Evolutionary conservation across 2,113 vertebrate species (phyloP).

Genomic region (Indicator maculatus): DNA sequence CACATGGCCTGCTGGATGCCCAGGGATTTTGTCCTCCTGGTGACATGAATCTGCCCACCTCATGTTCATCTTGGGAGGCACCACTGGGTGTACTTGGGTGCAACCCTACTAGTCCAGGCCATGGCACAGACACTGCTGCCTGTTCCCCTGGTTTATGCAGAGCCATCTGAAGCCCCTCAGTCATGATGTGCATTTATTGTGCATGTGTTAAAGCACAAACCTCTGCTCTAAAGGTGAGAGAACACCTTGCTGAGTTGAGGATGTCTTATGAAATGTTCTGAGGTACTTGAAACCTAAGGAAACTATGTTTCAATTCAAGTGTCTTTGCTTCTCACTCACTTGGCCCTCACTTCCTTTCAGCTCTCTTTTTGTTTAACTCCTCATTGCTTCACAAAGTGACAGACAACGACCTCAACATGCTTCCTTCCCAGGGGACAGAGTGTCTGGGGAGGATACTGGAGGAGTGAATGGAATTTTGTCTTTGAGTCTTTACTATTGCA

Average conservation of each 20-base stretch:
- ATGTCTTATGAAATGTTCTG: not conserved
- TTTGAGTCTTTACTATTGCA: not conserved
- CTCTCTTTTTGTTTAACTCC: not conserved
- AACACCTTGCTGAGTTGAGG: not conserved
- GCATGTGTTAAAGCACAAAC: not conserved
- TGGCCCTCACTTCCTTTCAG: not conserved
- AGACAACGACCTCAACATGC: not conserved
- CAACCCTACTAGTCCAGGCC: rapidly evolving
- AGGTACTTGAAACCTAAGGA: not conserved
- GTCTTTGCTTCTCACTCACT: not conserved
- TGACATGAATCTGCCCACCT: rapidly evolving
- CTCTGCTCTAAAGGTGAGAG: not conserved
- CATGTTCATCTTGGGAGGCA: not conserved
- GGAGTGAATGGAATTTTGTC: not conserved
- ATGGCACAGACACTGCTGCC: rapidly evolving
- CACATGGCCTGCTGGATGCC: rapidly evolving
- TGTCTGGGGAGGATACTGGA: not conserved
- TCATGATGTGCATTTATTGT: not conserved
- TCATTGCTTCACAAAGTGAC: not conserved
- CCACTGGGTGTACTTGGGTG: too few species aligned
- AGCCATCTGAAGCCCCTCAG: not conserved
- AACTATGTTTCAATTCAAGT: not conserved
- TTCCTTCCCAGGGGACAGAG: not conserved
- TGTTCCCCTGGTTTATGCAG: rapidly evolving
- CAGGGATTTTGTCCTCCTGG: rapidly evolving